A percentile compares a stretch with the other conserved stretches of the same genome.
These are phyloP conservation scores for Drosophila suboccidentalis DNA, from an alignment of 2,888 invertebrate genomes.

Conservation along the genomic window DNA sequence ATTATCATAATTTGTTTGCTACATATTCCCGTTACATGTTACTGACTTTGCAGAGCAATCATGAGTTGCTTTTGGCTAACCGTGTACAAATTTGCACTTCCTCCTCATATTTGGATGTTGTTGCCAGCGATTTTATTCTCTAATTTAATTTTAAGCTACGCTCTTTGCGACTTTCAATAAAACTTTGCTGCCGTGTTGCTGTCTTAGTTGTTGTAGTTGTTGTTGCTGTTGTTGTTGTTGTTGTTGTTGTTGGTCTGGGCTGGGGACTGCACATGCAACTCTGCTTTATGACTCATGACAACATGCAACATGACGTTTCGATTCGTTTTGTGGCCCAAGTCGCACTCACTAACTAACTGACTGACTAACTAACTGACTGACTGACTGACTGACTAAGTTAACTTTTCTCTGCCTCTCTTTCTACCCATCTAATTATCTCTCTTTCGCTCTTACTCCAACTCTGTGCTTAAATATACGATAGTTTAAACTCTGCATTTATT, in stretches of 20 bases:
- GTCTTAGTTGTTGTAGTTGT: conserved; percentile 15
- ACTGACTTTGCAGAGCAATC: conserved; percentile 21
- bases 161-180: conserved; percentile 65
- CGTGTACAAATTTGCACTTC: conserved; percentile 42
- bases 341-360: conserved; percentile 44
- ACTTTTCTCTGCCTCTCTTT: conserved; percentile 1
- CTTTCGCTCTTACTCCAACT: background rate
- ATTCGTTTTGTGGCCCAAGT: conserved; percentile 57
- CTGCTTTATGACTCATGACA: conserved; percentile 82
- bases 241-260: conserved; percentile 20
- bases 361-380: conserved; percentile 45
- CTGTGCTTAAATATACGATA: conserved; percentile 43
- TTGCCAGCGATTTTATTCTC: conserved; percentile 60
- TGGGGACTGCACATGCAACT: conserved; percentile 70
- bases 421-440: background rate
- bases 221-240: conserved; percentile 32
- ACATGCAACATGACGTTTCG: conserved; percentile 79
- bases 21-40: background rate
- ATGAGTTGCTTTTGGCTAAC: conserved; percentile 1
- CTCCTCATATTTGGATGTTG: conserved; percentile 45
- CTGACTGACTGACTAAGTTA: conserved; percentile 58
- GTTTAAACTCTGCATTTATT: conserved; percentile 65
- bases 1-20: conserved; percentile 6
- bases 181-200: conserved; percentile 54
- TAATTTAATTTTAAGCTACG: conserved; percentile 71